Evolutionary conservation across 2,113 vertebrate species (phyloP).

Genomic region (Piliocolobus tephrosceles): DNA sequence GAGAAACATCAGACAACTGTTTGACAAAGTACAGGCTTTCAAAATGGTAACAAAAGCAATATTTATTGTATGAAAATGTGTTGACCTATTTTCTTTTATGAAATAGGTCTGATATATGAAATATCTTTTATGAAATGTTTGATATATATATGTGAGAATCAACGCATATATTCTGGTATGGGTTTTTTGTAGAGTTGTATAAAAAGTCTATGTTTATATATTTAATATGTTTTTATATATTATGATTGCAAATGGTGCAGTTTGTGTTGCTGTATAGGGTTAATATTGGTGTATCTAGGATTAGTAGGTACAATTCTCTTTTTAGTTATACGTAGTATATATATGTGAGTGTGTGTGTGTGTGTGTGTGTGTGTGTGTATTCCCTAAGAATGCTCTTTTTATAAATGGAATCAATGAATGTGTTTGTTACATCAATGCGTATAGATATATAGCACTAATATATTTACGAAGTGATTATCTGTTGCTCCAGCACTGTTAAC

Average conservation of each 20-base stretch:
- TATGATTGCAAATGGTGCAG: not conserved
- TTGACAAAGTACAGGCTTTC: not conserved
- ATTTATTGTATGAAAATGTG: not conserved
- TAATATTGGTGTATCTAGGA: not conserved
- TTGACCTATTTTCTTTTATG: not conserved
- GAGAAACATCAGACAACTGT: not conserved
- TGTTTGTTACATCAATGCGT: not conserved
- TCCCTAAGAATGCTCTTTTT: not conserved
- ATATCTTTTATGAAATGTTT: not conserved
- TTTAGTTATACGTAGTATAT: not conserved
- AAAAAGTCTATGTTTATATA: not conserved
- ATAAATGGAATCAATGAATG: not conserved
- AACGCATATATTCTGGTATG: not conserved
- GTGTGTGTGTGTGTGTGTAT: not conserved
- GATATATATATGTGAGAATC: not conserved
- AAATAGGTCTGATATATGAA: not conserved
- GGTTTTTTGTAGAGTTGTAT: not conserved
- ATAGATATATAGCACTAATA: not conserved
- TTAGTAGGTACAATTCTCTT: not conserved
- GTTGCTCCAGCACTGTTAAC: not conserved
- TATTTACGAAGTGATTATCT: not conserved
- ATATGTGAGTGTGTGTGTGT: accelerated
- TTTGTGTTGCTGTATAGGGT: not conserved
- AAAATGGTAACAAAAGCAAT: not conserved
- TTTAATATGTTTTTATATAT: not conserved